Conservation (phyloP, 2,888 invertebrate species). For the Labia minor region DNA sequence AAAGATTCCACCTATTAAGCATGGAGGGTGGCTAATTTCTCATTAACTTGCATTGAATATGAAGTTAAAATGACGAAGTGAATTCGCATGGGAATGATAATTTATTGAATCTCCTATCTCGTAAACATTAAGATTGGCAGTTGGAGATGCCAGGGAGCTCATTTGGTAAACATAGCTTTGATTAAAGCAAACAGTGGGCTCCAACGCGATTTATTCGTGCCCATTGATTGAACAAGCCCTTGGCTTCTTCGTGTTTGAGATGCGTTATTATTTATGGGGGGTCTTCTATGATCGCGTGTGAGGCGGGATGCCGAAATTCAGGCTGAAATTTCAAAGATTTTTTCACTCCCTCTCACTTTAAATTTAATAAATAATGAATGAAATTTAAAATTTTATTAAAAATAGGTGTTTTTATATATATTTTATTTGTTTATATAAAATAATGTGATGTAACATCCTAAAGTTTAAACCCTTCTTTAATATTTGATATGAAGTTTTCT, state of each 20-base stretch:
- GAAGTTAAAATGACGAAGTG: no score
- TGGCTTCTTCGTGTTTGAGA: conserved; percentile 13
- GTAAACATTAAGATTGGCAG: background rate
- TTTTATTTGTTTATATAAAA: no score
- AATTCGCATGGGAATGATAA: background rate
- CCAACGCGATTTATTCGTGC: background rate
- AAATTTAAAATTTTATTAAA: background rate
- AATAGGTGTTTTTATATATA: background rate
- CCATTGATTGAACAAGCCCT: conserved; percentile 4
- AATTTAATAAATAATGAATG: background rate
- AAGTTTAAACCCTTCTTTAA: background rate
- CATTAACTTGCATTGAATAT: no score
- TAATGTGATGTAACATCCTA: background rate
- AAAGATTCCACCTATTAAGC: no score
- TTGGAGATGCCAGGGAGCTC: background rate
- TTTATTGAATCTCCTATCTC: background rate
- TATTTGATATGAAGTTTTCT: no score
- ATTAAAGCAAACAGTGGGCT: background rate
- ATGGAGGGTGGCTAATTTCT: no score
- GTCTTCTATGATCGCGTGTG: background rate
- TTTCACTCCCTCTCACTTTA: background rate
- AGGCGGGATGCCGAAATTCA: background rate
- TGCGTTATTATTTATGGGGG: conserved; percentile 13
- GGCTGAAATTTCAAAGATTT: background rate
- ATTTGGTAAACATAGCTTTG: conserved; percentile 7